Evolutionary conservation across 2,113 vertebrate genomes (phyloP), one percentile per base, ranked within the genome.

Genomic region (Symphodus melops): DNA sequence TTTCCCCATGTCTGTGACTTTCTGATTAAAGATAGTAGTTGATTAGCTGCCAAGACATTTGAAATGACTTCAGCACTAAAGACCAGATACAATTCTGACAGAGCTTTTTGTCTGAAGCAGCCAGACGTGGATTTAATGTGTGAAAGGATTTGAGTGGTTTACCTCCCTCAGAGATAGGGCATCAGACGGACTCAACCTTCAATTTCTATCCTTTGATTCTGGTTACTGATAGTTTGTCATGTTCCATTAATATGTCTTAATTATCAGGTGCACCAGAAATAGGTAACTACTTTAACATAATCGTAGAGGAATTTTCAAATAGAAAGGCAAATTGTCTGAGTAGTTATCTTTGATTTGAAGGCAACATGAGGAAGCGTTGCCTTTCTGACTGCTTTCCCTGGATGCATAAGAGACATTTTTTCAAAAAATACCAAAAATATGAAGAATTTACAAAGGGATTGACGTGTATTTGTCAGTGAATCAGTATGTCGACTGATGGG

Each of bases 81-180:
- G 77, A 65, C 61, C 69, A 75, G 83, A 84, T 69, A 66, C 56
- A 71, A 60, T 65, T 84, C 69, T 85, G 72, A 77, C 74, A 63
- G 72, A 62, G 60, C 63, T 63, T 54, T 46, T 23, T 58, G 63
- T 82, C 65, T 81, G 75, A 55, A 72, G 49, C 70, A 83, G 82
- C 70, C 84, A 87, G 81, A 69, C 83, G 65, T 88, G 83, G 74
- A 61, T 83, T 83, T 86, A 81, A 81, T 78, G 80, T 82, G 72
- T 19, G 36, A 69, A 84, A 80, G 42, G 85, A 86, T 83, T 71
- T 76, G 51, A 79, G 48, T 68, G 48, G 9, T 72, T 87, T 68
- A 75, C 57, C 39, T 66, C 55, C 60, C 73, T 70, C 19, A 7
- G 72, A 71, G 87, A 60, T 82, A 4, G 73, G 51, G 48, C 68